Evolutionary conservation across 1,140 invertebrate genomes (phyloP), one percentile per base, ranked within the genome.

Genomic region (Atopsyche davidsoni): DNA sequence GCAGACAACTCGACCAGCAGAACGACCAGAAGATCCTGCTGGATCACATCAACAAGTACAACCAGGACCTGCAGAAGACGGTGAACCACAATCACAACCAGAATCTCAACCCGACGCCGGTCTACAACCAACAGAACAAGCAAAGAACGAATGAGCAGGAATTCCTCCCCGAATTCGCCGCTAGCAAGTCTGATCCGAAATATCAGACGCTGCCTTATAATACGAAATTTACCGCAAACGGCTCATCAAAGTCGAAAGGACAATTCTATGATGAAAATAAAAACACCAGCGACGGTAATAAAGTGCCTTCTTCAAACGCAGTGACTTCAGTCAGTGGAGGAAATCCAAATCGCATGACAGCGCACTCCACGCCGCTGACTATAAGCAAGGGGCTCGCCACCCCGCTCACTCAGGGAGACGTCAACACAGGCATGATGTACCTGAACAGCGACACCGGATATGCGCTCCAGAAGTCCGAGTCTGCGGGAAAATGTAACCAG

Each of bases 191-290:
- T 39, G 89, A 95, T 67, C 88, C 90, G 0, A 94, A 94, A 69
- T 94, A 94, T 75, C 91, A 96, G 72, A 92, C 89, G 14, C 75
- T 94, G 64, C 91, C 91, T 36, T 90, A 90, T 64, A 91, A 90
- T 58, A 87, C 87, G 4, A 89, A 91, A 68, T 88, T 90, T 62
- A 79, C 81, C 6, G 79, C 69, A 41, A 76, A 68, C 53, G 63
- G 63, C 21, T 69, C 60, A 21, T 67, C 67, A 46, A 72, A 72
- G 61, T 57, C 64, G 3, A 68, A 72, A 55, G 50, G 62, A 47
- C 74, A 71, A 58, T 59, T 31, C 35, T 62, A 55, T 21, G 57
- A 57, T 7, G 58, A 57, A 11, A 41, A 43, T 11, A 41, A 38
- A 24, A 51, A 52, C 44, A 21, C 36, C 2, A n/a, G 34, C 17